phyloP scores from a whole-genome alignment of 2,888 invertebrate genomes.

The Cremastinae sp. region DNA sequence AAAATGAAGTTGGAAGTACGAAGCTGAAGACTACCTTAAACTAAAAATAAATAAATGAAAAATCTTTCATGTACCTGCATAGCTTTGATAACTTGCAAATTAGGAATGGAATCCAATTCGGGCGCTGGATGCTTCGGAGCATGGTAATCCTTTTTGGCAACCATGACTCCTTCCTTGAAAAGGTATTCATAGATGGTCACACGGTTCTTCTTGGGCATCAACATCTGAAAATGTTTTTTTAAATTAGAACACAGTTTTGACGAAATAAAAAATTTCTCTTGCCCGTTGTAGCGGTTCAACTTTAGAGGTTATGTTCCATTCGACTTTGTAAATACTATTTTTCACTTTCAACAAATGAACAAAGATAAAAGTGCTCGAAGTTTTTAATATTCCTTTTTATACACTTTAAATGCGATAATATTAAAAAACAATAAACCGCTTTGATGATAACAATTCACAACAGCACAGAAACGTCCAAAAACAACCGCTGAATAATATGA shows the following conservation, averaged over 20 bases:
- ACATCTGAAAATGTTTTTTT: conserved; percentile 84
- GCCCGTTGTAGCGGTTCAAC: not conserved
- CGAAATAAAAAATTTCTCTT: not conserved
- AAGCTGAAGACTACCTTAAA: not conserved
- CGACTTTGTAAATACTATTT: too few relatives aligned
- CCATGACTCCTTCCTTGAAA: conserved; percentile 99
- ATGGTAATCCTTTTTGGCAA: conserved; percentile 99
- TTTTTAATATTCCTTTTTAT: too few relatives aligned
- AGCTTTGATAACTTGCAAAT: conserved; percentile 99
- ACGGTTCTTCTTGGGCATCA: conserved; percentile 99
- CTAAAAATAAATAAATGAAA: not conserved
- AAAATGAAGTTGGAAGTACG: too few relatives aligned
- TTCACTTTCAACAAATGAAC: not conserved
- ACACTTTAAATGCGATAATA: not conserved
- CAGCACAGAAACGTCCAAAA: conserved; percentile 13
- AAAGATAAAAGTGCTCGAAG: not conserved
- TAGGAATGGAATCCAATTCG: conserved; percentile 95
- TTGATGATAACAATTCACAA: conserved; percentile 22
- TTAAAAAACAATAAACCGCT: not conserved
- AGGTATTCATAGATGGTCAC: conserved; percentile 98
- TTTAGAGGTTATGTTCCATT: conserved; percentile 37
- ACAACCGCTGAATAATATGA: conserved; percentile 50
- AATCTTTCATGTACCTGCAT: conserved; percentile 92
- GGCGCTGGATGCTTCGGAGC: conserved; percentile 97
- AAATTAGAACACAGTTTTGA: not conserved